Evolutionary conservation across 2,888 invertebrate genomes (phyloP).

Genomic region (Epistrophe grossulariae): DNA sequence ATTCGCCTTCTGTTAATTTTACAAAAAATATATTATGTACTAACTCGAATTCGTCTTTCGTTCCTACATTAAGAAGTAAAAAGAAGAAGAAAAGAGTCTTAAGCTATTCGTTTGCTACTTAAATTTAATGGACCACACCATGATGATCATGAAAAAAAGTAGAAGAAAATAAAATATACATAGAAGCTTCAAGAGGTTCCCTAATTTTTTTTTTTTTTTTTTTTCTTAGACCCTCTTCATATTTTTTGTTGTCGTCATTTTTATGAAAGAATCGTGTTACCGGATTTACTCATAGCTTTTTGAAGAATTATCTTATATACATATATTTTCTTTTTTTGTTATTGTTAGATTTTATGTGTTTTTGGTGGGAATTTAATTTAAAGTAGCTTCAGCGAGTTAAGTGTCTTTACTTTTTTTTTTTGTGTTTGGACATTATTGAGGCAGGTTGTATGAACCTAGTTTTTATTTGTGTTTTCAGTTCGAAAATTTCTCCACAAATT

Average conservation of each 20-base stretch:
- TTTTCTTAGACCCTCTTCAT: constrained; percentile 53
- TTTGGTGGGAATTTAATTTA: constrained; percentile 11
- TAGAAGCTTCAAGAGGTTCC: constrained; percentile 31
- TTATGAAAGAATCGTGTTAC: constrained; percentile 57
- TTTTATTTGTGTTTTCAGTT: neutral
- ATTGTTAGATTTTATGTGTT: neutral
- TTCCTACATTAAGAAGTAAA: neutral
- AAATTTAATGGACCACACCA: constrained; percentile 74
- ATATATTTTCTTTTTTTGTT: neutral
- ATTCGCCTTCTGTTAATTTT: constrained; percentile 63
- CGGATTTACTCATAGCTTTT: neutral
- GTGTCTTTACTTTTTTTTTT: neutral
- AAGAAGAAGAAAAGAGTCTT: constrained; percentile 41
- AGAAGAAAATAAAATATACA: constrained; percentile 13
- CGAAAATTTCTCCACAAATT: neutral
- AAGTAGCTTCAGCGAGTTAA: neutral
- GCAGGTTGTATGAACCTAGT: neutral
- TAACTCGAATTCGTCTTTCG: neutral
- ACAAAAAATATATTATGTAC: constrained; percentile 34
- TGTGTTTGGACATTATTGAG: neutral
- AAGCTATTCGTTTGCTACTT: constrained; percentile 71
- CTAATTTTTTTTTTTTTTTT: constrained; percentile 36
- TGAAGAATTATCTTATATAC: constrained; percentile 2
- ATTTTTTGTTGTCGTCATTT: constrained; percentile 34
- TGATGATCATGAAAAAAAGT: constrained; percentile 42